Base-by-base conservation (phyloP, 1,140 invertebrate genomes). In the Microplitis demolitor region DNA sequence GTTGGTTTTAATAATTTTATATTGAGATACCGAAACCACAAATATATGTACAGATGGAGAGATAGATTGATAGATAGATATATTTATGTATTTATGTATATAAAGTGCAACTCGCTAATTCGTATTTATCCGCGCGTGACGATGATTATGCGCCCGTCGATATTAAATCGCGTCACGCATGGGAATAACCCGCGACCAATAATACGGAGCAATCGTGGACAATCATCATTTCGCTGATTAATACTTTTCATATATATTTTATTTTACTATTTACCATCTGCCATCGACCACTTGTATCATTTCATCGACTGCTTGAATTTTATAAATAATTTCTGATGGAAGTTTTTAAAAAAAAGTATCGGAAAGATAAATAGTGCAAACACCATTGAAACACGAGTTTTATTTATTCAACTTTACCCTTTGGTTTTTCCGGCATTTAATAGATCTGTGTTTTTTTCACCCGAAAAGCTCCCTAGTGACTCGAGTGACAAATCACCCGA, bases 21-120 rank as follows among this genome's bases (percentile, higher is more conserved):
- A 24, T 24, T 24, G 24, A 24, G 24, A 24, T 24, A 24, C 24
- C 24, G 24, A 24, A 24, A 24, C 24, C 24, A 24, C 24, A 24
- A 24, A 24, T 24, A 24, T 37, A 13, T n/a, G 58, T n/a, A 64
- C 37, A 35, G 34, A 62, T 73, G 45, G 62, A 63, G 67, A 68
- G 61, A 72, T 68, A 72, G 39, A 66, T 24, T 62, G 6, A 50
- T 34, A 11, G 67, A 58, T 64, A 62, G 66, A 70, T 14, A 35
- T 70, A 4, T 70, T n/a, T 66, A 31, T 8, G 14, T 24, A 67
- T 74, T 50, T 74, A 71, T 68, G 61, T 73, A 67, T 66, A 76
- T 58, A 72, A 73, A 69, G 72, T 74, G 68, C 60, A 53, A 74
- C 62, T 73, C 68, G 70, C 73, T 82, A 83, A 82, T 81, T 82